A percentile compares a stretch with the other conserved stretches of the same genome.
Conservation (phyloP, 2,888 invertebrate species). For the Anticlea derivata region DNA sequence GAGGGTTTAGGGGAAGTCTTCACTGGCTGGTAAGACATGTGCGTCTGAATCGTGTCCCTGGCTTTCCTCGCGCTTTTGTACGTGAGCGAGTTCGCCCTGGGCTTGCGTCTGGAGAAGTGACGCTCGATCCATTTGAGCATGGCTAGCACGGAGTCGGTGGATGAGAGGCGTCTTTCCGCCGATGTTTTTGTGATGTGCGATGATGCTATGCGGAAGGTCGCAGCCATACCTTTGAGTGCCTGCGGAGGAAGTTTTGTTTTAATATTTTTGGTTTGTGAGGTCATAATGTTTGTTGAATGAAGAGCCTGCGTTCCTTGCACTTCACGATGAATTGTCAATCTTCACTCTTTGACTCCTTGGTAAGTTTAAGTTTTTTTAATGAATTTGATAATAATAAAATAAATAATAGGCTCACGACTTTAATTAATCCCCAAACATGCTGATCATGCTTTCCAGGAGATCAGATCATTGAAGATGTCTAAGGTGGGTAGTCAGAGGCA, state of each 20-base stretch:
- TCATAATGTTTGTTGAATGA: too few relatives aligned
- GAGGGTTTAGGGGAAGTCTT: slow-evolving; percentile 62
- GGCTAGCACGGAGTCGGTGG: slow-evolving; percentile 94
- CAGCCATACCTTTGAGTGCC: slow-evolving; percentile 96
- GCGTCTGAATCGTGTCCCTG: slow-evolving; percentile 89
- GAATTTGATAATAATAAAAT: too few relatives aligned
- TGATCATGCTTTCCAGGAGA: too few relatives aligned
- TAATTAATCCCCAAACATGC: too few relatives aligned
- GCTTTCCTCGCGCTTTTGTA: slow-evolving; percentile 84
- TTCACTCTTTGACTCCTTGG: too few relatives aligned
- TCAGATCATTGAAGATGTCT: too few relatives aligned
- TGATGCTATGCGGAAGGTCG: slow-evolving; percentile 94
- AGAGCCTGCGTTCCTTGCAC: too few relatives aligned
- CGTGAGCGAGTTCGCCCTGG: slow-evolving; percentile 87
- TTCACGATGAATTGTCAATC: too few relatives aligned
- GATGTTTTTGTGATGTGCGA: slow-evolving; percentile 93
- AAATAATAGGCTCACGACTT: too few relatives aligned
- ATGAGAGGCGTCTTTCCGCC: slow-evolving; percentile 93
- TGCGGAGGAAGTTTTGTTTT: slow-evolving; percentile 66
- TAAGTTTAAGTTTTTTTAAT: too few relatives aligned
- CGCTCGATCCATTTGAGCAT: slow-evolving; percentile 96
- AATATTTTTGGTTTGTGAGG: too few relatives aligned
- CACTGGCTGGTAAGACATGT: slow-evolving; percentile 87
- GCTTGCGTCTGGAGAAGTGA: slow-evolving; percentile 91
- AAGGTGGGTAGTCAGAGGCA: too few relatives aligned